phyloP scores from a whole-genome alignment of 2,797 vertebrate species.

The Sebastes nivosus region DNA sequence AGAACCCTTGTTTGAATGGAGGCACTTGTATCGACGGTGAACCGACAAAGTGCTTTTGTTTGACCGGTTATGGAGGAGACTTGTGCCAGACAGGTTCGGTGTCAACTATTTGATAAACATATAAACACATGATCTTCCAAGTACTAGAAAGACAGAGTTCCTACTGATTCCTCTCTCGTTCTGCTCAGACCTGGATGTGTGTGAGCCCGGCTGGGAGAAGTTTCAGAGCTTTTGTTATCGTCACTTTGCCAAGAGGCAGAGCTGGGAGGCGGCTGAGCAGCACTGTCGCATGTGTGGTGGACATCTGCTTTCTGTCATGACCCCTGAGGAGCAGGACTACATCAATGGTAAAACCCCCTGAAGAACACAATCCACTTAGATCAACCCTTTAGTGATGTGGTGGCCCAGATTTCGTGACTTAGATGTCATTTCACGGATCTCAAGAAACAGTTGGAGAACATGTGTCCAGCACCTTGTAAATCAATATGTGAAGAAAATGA shows the following conservation, averaged over 20 bases:
- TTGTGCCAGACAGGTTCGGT: slow-evolving; percentile 87
- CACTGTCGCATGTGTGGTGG: slow-evolving; percentile 88
- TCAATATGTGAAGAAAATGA: neutral
- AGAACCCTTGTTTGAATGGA: slow-evolving; percentile 91
- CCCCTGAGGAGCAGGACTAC: slow-evolving; percentile 92
- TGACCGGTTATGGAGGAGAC: slow-evolving; percentile 90
- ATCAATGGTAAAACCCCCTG: slow-evolving; percentile 84
- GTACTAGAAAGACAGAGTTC: neutral
- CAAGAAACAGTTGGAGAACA: too few relatives aligned
- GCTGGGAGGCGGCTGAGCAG: slow-evolving; percentile 93
- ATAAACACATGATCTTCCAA: fast-evolving
- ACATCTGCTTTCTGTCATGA: slow-evolving; percentile 91
- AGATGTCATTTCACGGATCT: neutral
- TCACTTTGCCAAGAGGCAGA: slow-evolving; percentile 88
- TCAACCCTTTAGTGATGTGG: neutral
- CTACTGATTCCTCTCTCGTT: neutral
- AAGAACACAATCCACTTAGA: neutral
- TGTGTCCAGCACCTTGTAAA: neutral
- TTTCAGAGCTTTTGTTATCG: slow-evolving; percentile 94
- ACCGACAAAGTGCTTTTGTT: slow-evolving; percentile 83
- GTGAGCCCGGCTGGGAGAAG: slow-evolving; percentile 89
- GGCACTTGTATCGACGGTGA: slow-evolving; percentile 89
- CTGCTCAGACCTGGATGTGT: slow-evolving; percentile 83
- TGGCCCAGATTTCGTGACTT: neutral
- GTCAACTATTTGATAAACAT: fast-evolving